Conservation (phyloP, 2,888 invertebrate species). For the Adelphocoris suturalis region DNA sequence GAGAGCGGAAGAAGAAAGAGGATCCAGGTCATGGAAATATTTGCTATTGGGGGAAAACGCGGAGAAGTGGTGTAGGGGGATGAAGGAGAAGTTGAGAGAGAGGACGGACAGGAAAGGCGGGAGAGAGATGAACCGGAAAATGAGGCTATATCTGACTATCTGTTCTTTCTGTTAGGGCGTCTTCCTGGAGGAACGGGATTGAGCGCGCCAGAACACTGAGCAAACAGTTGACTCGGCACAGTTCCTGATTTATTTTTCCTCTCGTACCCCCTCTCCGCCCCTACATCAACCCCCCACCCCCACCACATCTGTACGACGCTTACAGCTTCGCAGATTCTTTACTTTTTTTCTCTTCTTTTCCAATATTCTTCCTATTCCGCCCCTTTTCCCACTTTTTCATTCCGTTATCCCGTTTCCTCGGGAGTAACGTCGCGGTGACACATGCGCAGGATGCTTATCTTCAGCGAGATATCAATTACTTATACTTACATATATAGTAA, state of each 20-base stretch:
- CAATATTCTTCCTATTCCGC: constrained; percentile 44
- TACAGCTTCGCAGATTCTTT: constrained; percentile 33
- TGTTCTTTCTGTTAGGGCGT: constrained; percentile 67
- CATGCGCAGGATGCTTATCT: too few species aligned
- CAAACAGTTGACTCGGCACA: constrained; percentile 67
- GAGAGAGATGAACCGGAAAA: constrained; percentile 67
- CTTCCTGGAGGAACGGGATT: constrained; percentile 5
- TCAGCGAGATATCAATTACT: too few species aligned
- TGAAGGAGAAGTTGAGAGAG: background rate
- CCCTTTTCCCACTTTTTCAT: background rate
- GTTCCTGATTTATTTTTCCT: constrained; percentile 67
- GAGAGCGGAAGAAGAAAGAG: background rate
- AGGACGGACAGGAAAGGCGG: constrained; percentile 1
- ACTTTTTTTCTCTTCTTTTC: background rate
- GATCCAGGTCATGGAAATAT: constrained; percentile 63
- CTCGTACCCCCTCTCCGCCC: background rate
- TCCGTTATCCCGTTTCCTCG: too few species aligned
- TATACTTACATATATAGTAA: too few species aligned
- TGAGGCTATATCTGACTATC: constrained; percentile 70
- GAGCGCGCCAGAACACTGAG: constrained; percentile 28
- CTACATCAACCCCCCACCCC: background rate
- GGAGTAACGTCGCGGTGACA: too few species aligned
- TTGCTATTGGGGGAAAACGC: constrained; percentile 50
- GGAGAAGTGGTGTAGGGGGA: background rate
- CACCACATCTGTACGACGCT: background rate